phyloP scores from a whole-genome alignment of 2,888 invertebrate species.

The Morpho helenor region DNA sequence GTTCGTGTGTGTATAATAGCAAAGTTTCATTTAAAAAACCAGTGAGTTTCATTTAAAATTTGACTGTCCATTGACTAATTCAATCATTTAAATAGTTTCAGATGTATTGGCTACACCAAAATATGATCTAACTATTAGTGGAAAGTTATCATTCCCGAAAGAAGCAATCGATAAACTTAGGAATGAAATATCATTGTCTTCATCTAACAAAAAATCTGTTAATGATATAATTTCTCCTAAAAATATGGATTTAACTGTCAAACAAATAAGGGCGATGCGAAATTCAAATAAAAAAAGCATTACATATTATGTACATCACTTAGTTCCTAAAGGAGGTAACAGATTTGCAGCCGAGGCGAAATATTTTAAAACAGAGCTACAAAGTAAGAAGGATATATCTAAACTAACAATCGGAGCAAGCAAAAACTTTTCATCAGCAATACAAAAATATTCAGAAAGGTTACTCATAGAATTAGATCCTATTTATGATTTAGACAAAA shows the following conservation, averaged over 20 bases:
- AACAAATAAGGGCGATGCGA: slow-evolving; percentile 1
- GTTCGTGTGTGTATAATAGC: too few species aligned
- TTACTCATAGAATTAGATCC: slow-evolving; percentile 1
- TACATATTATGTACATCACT: slow-evolving; percentile 6
- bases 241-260: background rate
- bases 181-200: background rate
- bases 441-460: slow-evolving; percentile 1
- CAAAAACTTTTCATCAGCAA: slow-evolving; percentile 1
- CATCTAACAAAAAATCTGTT: background rate
- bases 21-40: too few species aligned
- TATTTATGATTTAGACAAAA: slow-evolving; percentile 26
- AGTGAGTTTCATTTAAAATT: too few species aligned
- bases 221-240: background rate
- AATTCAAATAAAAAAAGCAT: slow-evolving; percentile 4
- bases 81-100: background rate
- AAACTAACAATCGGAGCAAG: background rate
- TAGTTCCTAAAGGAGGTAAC: slow-evolving; percentile 2
- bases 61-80: too few species aligned
- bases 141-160: background rate
- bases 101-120: background rate
- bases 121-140: background rate
- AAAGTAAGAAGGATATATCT: background rate
- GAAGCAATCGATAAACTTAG: background rate
- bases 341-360: slow-evolving; percentile 4
- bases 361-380: slow-evolving; percentile 8